Conservation (phyloP, 2,888 invertebrate genomes). For the Sarcophaga subvicina region DNA sequence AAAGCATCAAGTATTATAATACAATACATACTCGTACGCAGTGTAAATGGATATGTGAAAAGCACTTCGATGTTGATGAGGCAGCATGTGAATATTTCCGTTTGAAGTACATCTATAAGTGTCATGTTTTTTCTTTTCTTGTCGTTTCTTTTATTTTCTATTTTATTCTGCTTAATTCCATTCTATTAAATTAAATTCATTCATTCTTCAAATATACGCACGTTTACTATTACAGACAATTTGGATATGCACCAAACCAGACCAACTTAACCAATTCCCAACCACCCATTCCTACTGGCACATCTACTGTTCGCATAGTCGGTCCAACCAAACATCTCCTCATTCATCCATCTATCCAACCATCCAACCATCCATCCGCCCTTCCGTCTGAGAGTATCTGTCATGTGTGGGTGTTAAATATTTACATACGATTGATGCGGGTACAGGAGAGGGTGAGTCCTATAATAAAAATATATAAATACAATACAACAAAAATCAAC, state of each 20-base stretch:
- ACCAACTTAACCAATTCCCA: neutral
- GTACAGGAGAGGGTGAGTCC: conserved; percentile 44
- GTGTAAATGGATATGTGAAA: conserved; percentile 43
- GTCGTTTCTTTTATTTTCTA: conserved; percentile 72
- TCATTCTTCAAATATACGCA: conserved; percentile 78
- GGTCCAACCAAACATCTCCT: neutral
- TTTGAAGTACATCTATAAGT: conserved; percentile 76
- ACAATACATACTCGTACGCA: neutral
- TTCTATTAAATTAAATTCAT: conserved; percentile 64
- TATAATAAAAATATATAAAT: conserved; percentile 63
- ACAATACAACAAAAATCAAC: conserved; percentile 61
- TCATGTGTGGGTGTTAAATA: conserved; percentile 63
- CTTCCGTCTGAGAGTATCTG: conserved; percentile 53
- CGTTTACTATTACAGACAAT: conserved; percentile 72
- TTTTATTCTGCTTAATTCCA: conserved; percentile 1
- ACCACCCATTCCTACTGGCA: conserved; percentile 42
- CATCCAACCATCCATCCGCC: conserved; percentile 25
- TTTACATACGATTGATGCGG: conserved; percentile 52
- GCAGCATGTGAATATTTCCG: conserved; percentile 18
- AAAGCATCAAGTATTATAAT: conserved; percentile 20
- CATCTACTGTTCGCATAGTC: conserved; percentile 25
- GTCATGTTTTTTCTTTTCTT: conserved; percentile 77
- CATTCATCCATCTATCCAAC: neutral
- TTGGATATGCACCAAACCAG: conserved; percentile 35
- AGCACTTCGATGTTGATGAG: neutral